These are phyloP conservation scores for Eulimnadia texana DNA, from an alignment of 1,140 invertebrate species.

Conservation along the genomic window DNA sequence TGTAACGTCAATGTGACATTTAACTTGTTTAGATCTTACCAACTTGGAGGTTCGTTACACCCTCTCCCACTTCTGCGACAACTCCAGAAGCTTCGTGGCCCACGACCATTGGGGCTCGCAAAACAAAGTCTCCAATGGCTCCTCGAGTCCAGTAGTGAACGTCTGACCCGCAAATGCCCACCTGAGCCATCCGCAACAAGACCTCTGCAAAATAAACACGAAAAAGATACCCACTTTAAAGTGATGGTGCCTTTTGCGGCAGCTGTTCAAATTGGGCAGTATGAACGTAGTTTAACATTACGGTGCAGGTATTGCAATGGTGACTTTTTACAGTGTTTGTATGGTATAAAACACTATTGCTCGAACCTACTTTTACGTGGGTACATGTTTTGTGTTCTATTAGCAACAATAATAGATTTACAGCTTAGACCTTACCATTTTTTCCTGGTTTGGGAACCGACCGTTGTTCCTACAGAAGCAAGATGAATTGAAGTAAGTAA, in stretches of 20 bases:
- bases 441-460: conserved; percentile 25
- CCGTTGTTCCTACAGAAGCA: conserved; percentile 27
- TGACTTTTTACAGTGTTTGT: not conserved
- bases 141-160: conserved; percentile 79
- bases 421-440: conserved; percentile 22
- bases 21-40: conserved; percentile 28
- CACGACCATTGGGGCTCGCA: conserved; percentile 71
- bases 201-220: conserved; percentile 47
- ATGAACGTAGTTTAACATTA: too few species aligned
- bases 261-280: too few species aligned
- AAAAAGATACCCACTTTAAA: too few species aligned
- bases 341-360: not conserved
- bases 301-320: too few species aligned
- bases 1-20: conserved; percentile 8
- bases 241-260: too few species aligned
- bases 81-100: conserved; percentile 75
- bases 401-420: not conserved
- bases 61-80: conserved; percentile 49
- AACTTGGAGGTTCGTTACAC: conserved; percentile 53
- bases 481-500: not conserved
- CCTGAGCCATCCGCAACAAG: conserved; percentile 67
- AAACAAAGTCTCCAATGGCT: conserved; percentile 62
- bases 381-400: not conserved
- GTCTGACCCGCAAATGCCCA: conserved; percentile 93
- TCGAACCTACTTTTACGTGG: too few species aligned